Conservation (phyloP, 2,113 vertebrate genomes). For the Periophthalmus modestus region DNA sequence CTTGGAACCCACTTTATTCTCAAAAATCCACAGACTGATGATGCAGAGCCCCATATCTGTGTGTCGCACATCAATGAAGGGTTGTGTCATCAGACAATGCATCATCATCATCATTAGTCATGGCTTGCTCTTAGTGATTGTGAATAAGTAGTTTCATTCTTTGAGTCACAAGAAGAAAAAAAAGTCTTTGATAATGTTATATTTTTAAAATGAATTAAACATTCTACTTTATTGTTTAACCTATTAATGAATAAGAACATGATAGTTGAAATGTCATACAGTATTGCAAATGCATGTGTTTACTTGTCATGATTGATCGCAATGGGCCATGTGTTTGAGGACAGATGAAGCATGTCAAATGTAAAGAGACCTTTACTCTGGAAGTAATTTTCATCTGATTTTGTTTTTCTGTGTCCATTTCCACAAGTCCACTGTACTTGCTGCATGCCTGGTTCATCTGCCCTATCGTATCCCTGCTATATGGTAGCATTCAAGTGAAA, state of each 20-base stretch:
- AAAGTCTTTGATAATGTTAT: neutral
- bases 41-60: conserved; percentile 29
- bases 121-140: conserved; percentile 37
- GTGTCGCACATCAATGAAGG: conserved; percentile 47
- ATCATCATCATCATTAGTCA: conserved; percentile 35
- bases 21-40: conserved; percentile 45
- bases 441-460: conserved; percentile 48
- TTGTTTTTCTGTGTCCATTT: conserved; percentile 31
- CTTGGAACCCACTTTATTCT: conserved; percentile 20
- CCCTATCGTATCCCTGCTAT: conserved; percentile 35
- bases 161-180: neutral
- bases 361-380: neutral
- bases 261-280: conserved; percentile 8
- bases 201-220: conserved; percentile 27
- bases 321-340: conserved; percentile 13
- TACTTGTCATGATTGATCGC: conserved; percentile 24
- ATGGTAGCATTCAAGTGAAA: conserved; percentile 38
- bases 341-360: conserved; percentile 37
- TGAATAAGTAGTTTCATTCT: conserved; percentile 17
- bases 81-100: conserved; percentile 22
- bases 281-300: conserved; percentile 44
- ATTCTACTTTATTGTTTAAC: conserved; percentile 16
- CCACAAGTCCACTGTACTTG: conserved; percentile 18
- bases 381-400: neutral
- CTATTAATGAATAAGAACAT: conserved; percentile 9